A percentile compares a stretch with the other conserved stretches of the same genome.
These are phyloP conservation scores for Ochropleura plecta DNA, from an alignment of 2,888 invertebrate genomes.

Conservation along the genomic window DNA sequence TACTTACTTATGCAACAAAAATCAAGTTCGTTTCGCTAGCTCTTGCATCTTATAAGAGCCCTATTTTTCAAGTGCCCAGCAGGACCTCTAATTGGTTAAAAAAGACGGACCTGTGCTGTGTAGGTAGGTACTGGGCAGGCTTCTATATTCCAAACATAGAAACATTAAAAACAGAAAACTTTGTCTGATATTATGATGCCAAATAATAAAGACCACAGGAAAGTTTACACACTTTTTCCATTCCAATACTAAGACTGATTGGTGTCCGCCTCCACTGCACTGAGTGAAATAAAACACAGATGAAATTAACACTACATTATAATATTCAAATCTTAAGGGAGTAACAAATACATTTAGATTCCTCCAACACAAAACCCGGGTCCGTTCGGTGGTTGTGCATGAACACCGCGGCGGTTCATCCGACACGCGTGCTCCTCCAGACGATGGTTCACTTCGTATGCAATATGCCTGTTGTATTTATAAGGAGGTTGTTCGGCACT, in stretches of 20 bases:
- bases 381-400: slow-evolving; percentile 93
- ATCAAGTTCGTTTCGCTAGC: too few species aligned
- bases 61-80: too few species aligned
- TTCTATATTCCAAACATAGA: too few species aligned
- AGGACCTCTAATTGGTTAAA: too few species aligned
- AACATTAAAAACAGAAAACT: too few species aligned
- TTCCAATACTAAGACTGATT: not conserved
- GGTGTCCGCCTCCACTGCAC: not conserved
- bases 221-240: too few species aligned
- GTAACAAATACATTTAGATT: slow-evolving; percentile 36
- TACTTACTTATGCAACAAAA: too few species aligned
- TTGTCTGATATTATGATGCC: too few species aligned
- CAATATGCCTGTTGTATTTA: slow-evolving; percentile 57
- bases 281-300: slow-evolving; percentile 20
- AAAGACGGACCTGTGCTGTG: too few species aligned
- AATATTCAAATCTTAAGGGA: slow-evolving; percentile 20
- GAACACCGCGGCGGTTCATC: slow-evolving; percentile 92
- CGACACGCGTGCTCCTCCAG: slow-evolving; percentile 90
- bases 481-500: slow-evolving; percentile 54
- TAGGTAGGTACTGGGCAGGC: too few species aligned
- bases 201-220: too few species aligned
- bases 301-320: slow-evolving; percentile 2
- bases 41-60: too few species aligned
- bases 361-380: slow-evolving; percentile 88
- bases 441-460: slow-evolving; percentile 73